Percentiles rank a stretch among this genome's conserved stretches.
These are phyloP conservation scores for Phalanger gymnotis DNA, from an alignment of 2,797 vertebrate species.

Conservation along the genomic window DNA sequence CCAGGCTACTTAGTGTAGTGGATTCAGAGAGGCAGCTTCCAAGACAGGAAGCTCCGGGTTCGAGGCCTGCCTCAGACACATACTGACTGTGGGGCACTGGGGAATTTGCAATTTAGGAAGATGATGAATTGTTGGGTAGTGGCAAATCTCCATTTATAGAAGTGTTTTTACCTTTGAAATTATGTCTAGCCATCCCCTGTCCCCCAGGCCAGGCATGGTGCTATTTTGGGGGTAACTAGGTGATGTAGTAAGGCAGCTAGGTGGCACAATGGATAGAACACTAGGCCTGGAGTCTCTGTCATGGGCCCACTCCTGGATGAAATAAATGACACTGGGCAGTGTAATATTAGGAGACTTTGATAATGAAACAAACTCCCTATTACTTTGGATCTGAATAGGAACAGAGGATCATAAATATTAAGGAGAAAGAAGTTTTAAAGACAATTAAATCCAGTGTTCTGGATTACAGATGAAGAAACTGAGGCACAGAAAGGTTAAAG, in stretches of 20 bases:
- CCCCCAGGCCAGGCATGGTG: no score
- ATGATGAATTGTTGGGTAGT: not conserved
- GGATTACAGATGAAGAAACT: not conserved
- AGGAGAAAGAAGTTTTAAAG: not conserved
- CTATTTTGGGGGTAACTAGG: no score
- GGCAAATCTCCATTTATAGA: no score
- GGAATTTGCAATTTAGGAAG: not conserved
- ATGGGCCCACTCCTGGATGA: not conserved
- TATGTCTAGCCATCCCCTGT: no score
- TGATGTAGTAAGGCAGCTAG: no score
- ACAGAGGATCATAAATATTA: not conserved
- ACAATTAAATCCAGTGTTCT: not conserved
- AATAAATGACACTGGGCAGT: not conserved
- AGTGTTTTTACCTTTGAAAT: no score
- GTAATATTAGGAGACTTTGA: not conserved
- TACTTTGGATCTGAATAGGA: not conserved
- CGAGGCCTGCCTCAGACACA: no score
- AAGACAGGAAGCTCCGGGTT: not conserved
- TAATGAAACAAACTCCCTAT: not conserved
- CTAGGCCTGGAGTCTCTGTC: not conserved
- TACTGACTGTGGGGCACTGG: not conserved
- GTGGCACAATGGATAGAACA: no score
- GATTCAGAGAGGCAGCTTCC: not conserved
- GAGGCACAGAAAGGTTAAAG: not conserved
- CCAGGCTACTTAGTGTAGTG: not conserved